Evolutionary conservation across 1,140 invertebrate genomes (phyloP).

Genomic region (Chrysomallon squamiferum): DNA sequence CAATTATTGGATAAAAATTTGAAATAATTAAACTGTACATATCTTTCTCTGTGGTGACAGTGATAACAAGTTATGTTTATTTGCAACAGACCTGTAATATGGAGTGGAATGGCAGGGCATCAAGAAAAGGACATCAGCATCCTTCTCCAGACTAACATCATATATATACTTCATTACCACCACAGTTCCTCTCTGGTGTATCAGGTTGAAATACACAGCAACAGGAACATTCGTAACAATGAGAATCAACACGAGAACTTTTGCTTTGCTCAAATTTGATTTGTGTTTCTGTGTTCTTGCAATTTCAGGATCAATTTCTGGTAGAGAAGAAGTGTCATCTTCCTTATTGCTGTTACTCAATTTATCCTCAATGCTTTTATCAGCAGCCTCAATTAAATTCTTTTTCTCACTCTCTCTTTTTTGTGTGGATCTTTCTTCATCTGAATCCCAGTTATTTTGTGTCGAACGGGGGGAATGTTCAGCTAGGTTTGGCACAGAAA

Average conservation of each 20-base stretch:
- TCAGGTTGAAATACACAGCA: conserved; percentile 73
- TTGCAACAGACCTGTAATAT: conserved; percentile 70
- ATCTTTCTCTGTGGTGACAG: no score
- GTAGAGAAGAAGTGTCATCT: background rate
- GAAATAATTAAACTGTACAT: no score
- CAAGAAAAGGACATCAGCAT: conserved; percentile 78
- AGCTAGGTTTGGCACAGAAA: background rate
- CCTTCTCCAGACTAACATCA: conserved; percentile 36
- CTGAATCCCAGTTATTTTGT: background rate
- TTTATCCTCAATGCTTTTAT: no score
- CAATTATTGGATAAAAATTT: no score
- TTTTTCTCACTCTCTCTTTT: no score
- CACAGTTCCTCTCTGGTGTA: conserved; percentile 84
- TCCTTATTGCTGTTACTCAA: conserved; percentile 2
- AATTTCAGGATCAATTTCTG: conserved; percentile 19
- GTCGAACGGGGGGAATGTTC: conserved; percentile 7
- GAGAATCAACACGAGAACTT: conserved; percentile 45
- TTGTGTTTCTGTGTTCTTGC: conserved; percentile 30
- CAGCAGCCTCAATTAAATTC: no score
- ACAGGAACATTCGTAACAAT: conserved; percentile 60
- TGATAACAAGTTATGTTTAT: no score
- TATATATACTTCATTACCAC: conserved; percentile 76
- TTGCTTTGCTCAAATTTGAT: conserved; percentile 40
- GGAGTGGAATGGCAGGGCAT: conserved; percentile 95
- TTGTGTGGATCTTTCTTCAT: no score